A percentile compares a stretch with the other conserved stretches of the same genome.
Conservation (phyloP, 2,113 vertebrate species). For the Salvelinus alpinus region DNA sequence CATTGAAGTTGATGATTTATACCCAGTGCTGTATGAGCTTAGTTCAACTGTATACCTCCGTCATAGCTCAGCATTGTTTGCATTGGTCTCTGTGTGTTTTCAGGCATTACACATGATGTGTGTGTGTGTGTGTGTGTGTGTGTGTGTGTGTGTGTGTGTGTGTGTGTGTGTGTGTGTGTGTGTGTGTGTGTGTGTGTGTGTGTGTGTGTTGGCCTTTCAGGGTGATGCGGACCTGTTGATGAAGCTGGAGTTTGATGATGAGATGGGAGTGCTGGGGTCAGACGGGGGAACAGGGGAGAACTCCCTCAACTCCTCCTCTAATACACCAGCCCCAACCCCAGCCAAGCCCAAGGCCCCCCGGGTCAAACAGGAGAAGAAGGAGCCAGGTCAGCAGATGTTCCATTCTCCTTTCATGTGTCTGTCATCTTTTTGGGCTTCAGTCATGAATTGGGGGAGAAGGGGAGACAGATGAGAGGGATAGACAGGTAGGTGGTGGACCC, state of each 20-base stretch:
- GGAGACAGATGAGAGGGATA: too few species aligned
- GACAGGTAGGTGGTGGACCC: not conserved
- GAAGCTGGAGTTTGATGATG: constrained; percentile 92
- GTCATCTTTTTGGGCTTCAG: not conserved
- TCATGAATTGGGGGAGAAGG: constrained; percentile 21
- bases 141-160: constrained; percentile 54
- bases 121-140: not conserved
- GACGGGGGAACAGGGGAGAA: constrained; percentile 78
- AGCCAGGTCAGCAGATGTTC: constrained; percentile 78
- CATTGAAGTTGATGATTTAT: too few species aligned
- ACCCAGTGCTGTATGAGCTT: too few species aligned
- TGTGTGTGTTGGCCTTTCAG: constrained; percentile 61
- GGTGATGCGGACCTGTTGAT: constrained; percentile 80
- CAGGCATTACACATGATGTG: not conserved
- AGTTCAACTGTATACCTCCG: too few species aligned
- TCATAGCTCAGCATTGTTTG: not conserved
- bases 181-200: constrained; percentile 55
- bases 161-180: constrained; percentile 52
- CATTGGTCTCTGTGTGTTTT: not conserved
- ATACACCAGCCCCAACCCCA: constrained; percentile 37
- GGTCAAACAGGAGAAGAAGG: constrained; percentile 90
- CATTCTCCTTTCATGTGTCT: not conserved
- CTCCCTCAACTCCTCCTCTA: constrained; percentile 56
- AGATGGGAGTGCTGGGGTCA: constrained; percentile 69
- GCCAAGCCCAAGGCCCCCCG: constrained; percentile 77